Percentiles rank a stretch among this genome's conserved stretches.
These are phyloP conservation scores for Drosophila ercepeae DNA, from an alignment of 1,140 invertebrate genomes.

Conservation along the genomic window DNA sequence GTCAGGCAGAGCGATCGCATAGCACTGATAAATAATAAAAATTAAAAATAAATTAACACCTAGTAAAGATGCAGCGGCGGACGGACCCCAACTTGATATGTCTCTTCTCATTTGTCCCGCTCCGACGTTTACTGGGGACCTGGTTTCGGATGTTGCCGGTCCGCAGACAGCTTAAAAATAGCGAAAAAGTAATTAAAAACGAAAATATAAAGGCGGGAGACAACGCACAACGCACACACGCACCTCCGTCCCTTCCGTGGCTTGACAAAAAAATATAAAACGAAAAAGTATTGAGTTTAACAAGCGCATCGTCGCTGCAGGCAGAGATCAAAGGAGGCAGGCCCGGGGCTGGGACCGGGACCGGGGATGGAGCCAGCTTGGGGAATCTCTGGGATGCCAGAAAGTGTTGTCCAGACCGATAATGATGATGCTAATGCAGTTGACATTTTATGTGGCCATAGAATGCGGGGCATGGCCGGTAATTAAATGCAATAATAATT, in stretches of 20 bases:
- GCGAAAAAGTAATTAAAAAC: slow-evolving; percentile 80
- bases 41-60: slow-evolving; percentile 82
- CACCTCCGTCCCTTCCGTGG: slow-evolving; percentile 5
- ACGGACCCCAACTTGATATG: slow-evolving; percentile 1
- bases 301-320: slow-evolving; percentile 55
- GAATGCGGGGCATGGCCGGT: slow-evolving; percentile 48
- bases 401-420: slow-evolving; percentile 59
- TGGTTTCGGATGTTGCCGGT: slow-evolving; percentile 34
- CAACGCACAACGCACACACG: slow-evolving; percentile 46
- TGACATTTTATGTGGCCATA: slow-evolving; percentile 70
- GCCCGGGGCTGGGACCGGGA: not conserved
- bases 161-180: slow-evolving; percentile 73
- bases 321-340: slow-evolving; percentile 62
- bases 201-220: slow-evolving; percentile 64
- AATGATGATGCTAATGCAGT: slow-evolving; percentile 77
- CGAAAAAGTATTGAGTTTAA: slow-evolving; percentile 67
- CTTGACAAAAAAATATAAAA: slow-evolving; percentile 45
- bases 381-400: slow-evolving; percentile 15
- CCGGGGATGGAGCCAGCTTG: slow-evolving; percentile 3
- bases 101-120: slow-evolving; percentile 20
- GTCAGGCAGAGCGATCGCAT: slow-evolving; percentile 49
- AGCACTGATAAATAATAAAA: slow-evolving; percentile 79
- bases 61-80: slow-evolving; percentile 65
- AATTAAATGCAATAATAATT: slow-evolving; percentile 75
- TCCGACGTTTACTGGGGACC: slow-evolving; percentile 35